phyloP scores from a whole-genome alignment of 1,140 invertebrate genomes.

The Tetramorium alpestre region DNA sequence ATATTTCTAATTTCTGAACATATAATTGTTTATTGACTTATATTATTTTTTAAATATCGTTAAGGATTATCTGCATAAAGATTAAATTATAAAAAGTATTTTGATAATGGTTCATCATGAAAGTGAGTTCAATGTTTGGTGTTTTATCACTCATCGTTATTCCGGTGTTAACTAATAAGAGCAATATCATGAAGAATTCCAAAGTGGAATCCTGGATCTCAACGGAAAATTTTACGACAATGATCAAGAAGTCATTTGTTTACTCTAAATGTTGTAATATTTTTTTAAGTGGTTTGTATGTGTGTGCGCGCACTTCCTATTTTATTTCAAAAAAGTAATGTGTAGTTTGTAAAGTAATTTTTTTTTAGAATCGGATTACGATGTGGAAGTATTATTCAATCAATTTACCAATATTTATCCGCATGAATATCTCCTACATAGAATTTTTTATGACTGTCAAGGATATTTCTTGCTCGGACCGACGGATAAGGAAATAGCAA shows the following conservation, averaged over 20 bases:
- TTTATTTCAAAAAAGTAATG: not conserved
- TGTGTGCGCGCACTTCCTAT: not conserved
- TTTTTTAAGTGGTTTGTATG: constrained; percentile 57
- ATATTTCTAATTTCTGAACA: not conserved
- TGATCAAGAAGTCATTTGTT: constrained; percentile 67
- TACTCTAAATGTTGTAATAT: constrained; percentile 73
- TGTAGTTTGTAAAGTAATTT: not conserved
- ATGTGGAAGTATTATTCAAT: constrained; percentile 60
- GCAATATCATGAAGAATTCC: constrained; percentile 5
- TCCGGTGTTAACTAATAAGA: not conserved
- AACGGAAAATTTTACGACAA: constrained; percentile 51
- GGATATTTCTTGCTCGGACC: constrained; percentile 73
- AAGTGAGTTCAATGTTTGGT: not conserved
- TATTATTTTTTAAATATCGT: no score
- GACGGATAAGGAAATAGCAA: constrained; percentile 41
- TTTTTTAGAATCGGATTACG: constrained; percentile 53
- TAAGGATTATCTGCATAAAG: not conserved
- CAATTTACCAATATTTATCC: constrained; percentile 73
- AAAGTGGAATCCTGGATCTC: constrained; percentile 67
- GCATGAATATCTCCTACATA: constrained; percentile 69
- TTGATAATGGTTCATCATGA: not conserved
- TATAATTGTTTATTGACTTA: not conserved
- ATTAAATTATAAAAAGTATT: not conserved
- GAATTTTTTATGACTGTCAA: constrained; percentile 62
- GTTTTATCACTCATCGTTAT: not conserved